phyloP scores from a whole-genome alignment of 2,797 vertebrate genomes.

The Aulostomus chinensis region DNA sequence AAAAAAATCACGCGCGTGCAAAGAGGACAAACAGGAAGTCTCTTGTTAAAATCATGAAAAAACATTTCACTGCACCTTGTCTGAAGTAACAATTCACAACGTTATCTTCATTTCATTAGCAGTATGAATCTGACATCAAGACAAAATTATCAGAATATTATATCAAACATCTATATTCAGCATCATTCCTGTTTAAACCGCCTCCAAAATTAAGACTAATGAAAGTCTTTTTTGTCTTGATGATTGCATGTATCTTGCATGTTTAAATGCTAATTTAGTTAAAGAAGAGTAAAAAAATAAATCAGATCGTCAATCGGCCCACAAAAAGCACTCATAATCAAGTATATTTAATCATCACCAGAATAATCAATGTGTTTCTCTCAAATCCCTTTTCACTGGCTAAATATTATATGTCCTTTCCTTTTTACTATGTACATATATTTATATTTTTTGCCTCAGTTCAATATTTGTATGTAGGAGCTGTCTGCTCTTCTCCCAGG shows the following conservation, averaged over 20 bases:
- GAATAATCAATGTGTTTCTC: slow-evolving; percentile 23
- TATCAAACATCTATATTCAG: no score
- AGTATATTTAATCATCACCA: slow-evolving; percentile 6
- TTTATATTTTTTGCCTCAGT: slow-evolving; percentile 35
- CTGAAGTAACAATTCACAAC: background rate
- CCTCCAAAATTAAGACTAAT: no score
- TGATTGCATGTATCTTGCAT: background rate
- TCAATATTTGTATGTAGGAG: slow-evolving; percentile 35
- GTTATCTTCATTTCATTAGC: no score
- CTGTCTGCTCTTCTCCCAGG: slow-evolving; percentile 21
- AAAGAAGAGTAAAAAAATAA: background rate
- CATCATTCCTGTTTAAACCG: slow-evolving; percentile 1
- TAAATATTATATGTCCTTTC: slow-evolving; percentile 32
- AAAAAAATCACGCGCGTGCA: no score
- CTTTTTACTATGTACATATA: slow-evolving; percentile 30
- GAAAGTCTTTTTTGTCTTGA: slow-evolving; percentile 3
- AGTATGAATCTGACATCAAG: no score
- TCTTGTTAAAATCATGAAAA: background rate
- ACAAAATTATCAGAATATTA: no score
- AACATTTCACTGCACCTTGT: background rate
- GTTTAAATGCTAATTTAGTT: background rate
- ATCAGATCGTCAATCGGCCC: background rate
- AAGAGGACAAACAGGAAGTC: slow-evolving; percentile 4
- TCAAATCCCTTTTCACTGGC: slow-evolving; percentile 9
- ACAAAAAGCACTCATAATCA: background rate